These are phyloP conservation scores for Fundulus diaphanus DNA, from an alignment of 2,797 vertebrate species.

Conservation along the genomic window DNA sequence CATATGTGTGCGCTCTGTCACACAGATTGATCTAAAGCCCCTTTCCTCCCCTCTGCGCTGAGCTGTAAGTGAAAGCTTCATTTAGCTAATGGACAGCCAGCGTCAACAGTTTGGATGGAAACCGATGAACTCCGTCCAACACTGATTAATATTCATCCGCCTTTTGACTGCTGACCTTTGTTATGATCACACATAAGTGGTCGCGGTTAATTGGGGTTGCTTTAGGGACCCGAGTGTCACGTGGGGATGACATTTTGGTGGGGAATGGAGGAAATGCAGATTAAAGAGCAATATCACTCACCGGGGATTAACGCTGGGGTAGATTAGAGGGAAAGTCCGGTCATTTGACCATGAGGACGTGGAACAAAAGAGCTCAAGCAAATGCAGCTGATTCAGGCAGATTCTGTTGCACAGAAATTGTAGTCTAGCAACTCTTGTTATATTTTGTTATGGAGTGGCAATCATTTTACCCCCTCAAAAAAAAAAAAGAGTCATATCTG, in stretches of 20 bases:
- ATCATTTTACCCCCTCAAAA: neutral
- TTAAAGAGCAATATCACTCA: constrained; percentile 73
- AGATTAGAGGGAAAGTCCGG: constrained; percentile 52
- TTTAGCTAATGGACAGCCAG: constrained; percentile 70
- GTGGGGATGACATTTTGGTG: constrained; percentile 7
- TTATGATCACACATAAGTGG: constrained; percentile 46
- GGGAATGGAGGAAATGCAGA: constrained; percentile 46
- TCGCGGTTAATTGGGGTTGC: constrained; percentile 18
- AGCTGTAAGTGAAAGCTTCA: constrained; percentile 64
- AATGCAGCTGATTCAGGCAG: neutral
- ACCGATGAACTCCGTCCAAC: constrained; percentile 15
- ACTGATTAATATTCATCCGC: constrained; percentile 42
- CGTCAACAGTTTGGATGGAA: constrained; percentile 32
- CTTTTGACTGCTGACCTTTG: constrained; percentile 39
- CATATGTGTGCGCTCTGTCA: constrained; percentile 29
- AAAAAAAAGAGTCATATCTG: neutral
- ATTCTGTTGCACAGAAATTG: neutral
- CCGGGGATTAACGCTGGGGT: constrained; percentile 62
- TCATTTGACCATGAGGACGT: constrained; percentile 47
- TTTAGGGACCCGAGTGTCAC: constrained; percentile 13
- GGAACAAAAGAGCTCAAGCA: constrained; percentile 19
- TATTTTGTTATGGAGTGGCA: neutral
- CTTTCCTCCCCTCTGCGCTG: constrained; percentile 43
- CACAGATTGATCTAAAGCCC: constrained; percentile 50
- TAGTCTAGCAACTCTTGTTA: neutral